Percentiles rank a stretch among this genome's conserved stretches.
These are phyloP conservation scores for Stenopsyche tienmushanensis DNA, from an alignment of 1,140 invertebrate genomes.

Conservation along the genomic window DNA sequence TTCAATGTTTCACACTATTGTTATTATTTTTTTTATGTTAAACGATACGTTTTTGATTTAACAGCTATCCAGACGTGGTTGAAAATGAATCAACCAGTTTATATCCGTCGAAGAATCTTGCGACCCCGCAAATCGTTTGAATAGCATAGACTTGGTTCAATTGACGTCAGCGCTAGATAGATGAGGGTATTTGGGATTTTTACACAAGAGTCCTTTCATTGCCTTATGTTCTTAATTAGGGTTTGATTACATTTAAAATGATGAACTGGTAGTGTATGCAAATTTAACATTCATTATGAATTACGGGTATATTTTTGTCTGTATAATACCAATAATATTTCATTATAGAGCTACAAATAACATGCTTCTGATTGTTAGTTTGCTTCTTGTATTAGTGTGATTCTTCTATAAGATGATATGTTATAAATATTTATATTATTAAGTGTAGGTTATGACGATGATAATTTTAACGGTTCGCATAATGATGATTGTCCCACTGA, in stretches of 20 bases:
- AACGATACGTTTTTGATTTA: too few species aligned
- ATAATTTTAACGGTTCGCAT: too few species aligned
- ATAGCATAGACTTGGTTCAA: background rate
- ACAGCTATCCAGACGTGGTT: slow-evolving; percentile 37
- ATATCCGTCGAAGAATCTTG: slow-evolving; percentile 29
- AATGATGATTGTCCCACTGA: too few species aligned
- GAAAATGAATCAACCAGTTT: slow-evolving; percentile 39
- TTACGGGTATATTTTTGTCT: background rate
- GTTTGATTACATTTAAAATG: background rate
- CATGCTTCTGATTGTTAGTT: background rate
- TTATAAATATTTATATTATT: background rate
- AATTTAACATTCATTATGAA: background rate
- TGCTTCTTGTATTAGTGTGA: background rate
- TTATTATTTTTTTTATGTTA: too few species aligned
- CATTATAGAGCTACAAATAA: too few species aligned
- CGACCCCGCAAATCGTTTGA: slow-evolving; percentile 35
- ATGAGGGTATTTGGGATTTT: too few species aligned
- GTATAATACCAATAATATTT: too few species aligned
- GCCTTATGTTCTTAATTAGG: background rate
- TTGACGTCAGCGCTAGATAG: too few species aligned
- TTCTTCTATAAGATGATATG: background rate
- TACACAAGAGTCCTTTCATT: too few species aligned
- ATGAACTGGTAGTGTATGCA: background rate
- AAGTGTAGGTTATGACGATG: too few species aligned
- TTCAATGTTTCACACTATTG: too few species aligned